Conservation (phyloP, 2,113 vertebrate species). For the Crotalus viridis region DNA sequence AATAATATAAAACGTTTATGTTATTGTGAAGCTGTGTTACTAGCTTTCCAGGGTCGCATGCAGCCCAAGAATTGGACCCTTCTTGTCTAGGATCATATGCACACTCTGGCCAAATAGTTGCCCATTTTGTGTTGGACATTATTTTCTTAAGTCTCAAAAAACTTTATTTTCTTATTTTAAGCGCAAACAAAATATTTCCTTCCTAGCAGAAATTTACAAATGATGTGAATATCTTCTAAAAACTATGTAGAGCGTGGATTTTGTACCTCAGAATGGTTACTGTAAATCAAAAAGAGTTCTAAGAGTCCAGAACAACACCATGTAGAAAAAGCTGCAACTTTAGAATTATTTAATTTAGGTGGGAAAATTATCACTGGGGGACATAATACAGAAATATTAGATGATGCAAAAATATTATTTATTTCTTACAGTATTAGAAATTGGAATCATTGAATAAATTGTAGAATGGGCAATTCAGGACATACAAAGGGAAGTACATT, state of each 20-base stretch:
- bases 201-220: not conserved
- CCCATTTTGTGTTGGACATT: not conserved
- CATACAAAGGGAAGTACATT: not conserved
- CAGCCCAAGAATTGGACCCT: not conserved
- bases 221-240: not conserved
- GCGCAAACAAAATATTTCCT: not conserved
- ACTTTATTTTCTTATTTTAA: not conserved
- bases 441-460: not conserved
- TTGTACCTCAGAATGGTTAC: not conserved
- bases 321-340: not conserved
- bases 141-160: slow-evolving; percentile 8
- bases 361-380: not conserved
- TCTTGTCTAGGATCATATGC: not conserved
- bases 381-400: not conserved
- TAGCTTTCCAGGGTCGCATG: not conserved
- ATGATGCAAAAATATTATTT: not conserved
- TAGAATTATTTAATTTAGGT: not conserved
- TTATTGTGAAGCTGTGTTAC: not conserved
- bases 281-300: not conserved
- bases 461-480: not conserved
- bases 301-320: no score
- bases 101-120: not conserved
- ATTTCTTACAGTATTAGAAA: not conserved
- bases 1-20: not conserved
- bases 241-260: no score